phyloP scores from a whole-genome alignment of 1,140 invertebrate species.

The Tigriopus japonicus region DNA sequence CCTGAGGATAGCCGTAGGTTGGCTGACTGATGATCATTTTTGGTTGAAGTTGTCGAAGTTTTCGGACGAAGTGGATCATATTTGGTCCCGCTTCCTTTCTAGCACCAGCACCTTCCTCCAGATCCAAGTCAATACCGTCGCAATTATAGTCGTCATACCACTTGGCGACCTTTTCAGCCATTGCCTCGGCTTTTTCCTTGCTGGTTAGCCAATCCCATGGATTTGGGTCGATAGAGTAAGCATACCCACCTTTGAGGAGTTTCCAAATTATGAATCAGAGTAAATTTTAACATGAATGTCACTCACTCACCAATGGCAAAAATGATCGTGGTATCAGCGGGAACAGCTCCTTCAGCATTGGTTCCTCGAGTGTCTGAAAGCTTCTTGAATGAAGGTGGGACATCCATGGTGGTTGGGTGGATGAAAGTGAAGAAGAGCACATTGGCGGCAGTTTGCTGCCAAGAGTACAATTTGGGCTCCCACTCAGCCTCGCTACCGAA shows the following conservation, averaged over 20 bases:
- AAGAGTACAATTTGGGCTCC: conserved; percentile 10
- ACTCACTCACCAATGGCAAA: conserved; percentile 8
- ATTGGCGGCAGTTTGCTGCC: conserved; percentile 13
- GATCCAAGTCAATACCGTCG: conserved; percentile 14
- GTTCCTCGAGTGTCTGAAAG: conserved; percentile 7
- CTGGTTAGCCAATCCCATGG: conserved; percentile 11
- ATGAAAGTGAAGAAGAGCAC: conserved; percentile 15
- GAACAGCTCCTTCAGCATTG: conserved; percentile 2
- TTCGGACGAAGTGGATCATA: conserved; percentile 14
- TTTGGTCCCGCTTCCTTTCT: conserved; percentile 5
- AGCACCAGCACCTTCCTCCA: conserved; percentile 13
- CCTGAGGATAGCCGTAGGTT: conserved; percentile 12
- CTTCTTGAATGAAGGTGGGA: conserved; percentile 10
- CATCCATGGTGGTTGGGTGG: conserved; percentile 13
- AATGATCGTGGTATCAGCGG: conserved; percentile 11
- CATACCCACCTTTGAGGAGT: conserved; percentile 7
- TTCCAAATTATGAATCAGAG: too few relatives aligned
- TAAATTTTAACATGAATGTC: neutral
- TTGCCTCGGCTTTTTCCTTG: conserved; percentile 6
- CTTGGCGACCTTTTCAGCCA: conserved; percentile 13
- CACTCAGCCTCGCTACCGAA: conserved; percentile 11
- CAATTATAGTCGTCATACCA: conserved; percentile 12
- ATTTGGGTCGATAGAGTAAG: conserved; percentile 9
- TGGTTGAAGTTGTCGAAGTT: conserved; percentile 3
- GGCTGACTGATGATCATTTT: conserved; percentile 13